phyloP scores from a whole-genome alignment of 2,113 vertebrate species.

The Ammodytes marinus region DNA sequence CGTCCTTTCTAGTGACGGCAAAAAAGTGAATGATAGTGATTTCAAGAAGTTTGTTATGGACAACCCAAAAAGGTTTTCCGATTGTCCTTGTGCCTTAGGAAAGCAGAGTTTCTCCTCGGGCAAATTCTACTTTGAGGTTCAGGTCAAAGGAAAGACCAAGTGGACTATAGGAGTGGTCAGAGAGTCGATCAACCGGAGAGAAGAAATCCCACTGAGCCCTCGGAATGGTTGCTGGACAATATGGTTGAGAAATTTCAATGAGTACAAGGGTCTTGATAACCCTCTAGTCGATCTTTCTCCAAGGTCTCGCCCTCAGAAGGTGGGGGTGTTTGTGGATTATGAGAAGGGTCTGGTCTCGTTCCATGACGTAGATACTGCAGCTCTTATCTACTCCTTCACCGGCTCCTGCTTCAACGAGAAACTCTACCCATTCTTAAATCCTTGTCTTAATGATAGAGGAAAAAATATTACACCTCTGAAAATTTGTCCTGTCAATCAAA shows the following conservation, averaged over 20 bases:
- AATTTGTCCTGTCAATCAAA: background rate
- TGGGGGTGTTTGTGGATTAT: constrained; percentile 46
- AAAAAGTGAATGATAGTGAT: background rate
- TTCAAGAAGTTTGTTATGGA: background rate
- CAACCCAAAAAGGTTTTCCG: background rate
- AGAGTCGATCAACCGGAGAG: constrained; percentile 15
- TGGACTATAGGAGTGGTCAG: constrained; percentile 16
- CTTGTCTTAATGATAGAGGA: rapidly evolving
- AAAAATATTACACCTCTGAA: constrained; percentile 11
- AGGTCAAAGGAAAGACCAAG: constrained; percentile 7
- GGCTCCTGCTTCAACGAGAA: constrained; percentile 38
- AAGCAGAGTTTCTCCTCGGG: constrained; percentile 41
- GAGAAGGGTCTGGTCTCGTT: constrained; percentile 42
- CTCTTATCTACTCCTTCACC: constrained; percentile 31
- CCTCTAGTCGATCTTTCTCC: rapidly evolving
- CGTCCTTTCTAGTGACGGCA: constrained; percentile 1
- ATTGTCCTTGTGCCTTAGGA: rapidly evolving
- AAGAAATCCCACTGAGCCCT: rapidly evolving
- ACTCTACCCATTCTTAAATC: background rate
- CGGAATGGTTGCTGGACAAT: background rate
- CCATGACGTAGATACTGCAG: constrained; percentile 30
- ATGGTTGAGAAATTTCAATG: background rate
- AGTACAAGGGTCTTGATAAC: background rate
- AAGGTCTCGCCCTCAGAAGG: constrained; percentile 5
- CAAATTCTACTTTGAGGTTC: constrained; percentile 39